Percentiles rank a stretch among this genome's conserved stretches.
Conservation (phyloP, 2,113 vertebrate species). For the Macrotus californicus region DNA sequence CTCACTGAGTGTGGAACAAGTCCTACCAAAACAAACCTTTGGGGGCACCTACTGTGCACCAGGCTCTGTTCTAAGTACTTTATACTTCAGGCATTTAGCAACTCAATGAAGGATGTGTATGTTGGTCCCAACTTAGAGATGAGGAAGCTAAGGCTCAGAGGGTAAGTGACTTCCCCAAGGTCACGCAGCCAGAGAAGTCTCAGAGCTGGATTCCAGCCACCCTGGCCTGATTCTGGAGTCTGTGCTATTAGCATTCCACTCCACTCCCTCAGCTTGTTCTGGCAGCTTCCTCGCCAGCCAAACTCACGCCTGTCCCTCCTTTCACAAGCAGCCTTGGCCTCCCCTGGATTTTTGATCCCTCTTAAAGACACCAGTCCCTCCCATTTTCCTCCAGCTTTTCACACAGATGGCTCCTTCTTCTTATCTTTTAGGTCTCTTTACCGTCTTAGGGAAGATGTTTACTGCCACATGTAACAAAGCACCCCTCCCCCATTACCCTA, state of each 20-base stretch:
- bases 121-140: background rate
- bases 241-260: accelerated
- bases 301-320: background rate
- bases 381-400: background rate
- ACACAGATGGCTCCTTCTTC: background rate
- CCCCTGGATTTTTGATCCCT: background rate
- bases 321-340: background rate
- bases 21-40: background rate
- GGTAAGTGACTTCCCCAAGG: background rate
- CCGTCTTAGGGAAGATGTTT: background rate
- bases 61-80: background rate
- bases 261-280: no score
- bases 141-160: background rate
- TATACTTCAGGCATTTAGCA: background rate
- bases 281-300: background rate
- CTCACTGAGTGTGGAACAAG: background rate
- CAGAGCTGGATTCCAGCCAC: background rate
- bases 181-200: background rate
- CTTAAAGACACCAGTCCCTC: background rate
- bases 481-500: no score
- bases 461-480: background rate
- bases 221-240: background rate
- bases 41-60: accelerated
- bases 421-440: background rate
- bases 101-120: accelerated